phyloP scores from a whole-genome alignment of 2,113 vertebrate genomes.

The Petromus typicus region DNA sequence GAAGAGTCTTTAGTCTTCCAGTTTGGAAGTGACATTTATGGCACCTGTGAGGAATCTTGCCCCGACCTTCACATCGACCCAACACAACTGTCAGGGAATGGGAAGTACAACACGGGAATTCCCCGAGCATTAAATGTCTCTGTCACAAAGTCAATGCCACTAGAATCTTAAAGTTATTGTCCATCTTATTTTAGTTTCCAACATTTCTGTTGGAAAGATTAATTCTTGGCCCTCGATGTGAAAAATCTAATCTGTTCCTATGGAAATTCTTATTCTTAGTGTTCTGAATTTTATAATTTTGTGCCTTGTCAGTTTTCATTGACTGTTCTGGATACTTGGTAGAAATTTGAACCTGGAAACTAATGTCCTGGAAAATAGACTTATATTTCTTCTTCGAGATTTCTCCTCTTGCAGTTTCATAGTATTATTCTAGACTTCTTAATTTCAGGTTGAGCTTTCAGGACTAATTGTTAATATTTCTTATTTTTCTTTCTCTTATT shows the following conservation, averaged over 20 bases:
- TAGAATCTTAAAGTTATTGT: neutral
- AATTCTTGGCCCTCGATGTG: neutral
- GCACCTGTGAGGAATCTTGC: neutral
- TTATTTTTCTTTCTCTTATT: neutral
- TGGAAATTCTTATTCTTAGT: conserved; percentile 25
- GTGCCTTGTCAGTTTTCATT: neutral
- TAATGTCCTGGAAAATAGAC: neutral
- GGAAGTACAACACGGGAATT: neutral
- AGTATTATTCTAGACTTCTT: neutral
- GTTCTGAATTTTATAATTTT: neutral
- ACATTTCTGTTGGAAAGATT: conserved; percentile 13
- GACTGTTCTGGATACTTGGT: neutral
- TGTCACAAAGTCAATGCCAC: neutral
- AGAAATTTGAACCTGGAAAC: neutral
- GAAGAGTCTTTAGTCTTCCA: neutral
- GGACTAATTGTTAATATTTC: neutral
- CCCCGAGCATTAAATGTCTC: neutral
- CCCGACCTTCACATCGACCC: neutral
- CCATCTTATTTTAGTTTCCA: neutral
- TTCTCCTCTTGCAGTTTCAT: conserved; percentile 1
- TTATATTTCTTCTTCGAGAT: neutral
- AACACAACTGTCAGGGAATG: neutral
- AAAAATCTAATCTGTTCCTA: neutral
- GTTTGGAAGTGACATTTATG: neutral
- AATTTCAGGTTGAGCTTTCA: neutral